phyloP scores from a whole-genome alignment of 2,888 invertebrate species.

The Sinelater perroti region DNA sequence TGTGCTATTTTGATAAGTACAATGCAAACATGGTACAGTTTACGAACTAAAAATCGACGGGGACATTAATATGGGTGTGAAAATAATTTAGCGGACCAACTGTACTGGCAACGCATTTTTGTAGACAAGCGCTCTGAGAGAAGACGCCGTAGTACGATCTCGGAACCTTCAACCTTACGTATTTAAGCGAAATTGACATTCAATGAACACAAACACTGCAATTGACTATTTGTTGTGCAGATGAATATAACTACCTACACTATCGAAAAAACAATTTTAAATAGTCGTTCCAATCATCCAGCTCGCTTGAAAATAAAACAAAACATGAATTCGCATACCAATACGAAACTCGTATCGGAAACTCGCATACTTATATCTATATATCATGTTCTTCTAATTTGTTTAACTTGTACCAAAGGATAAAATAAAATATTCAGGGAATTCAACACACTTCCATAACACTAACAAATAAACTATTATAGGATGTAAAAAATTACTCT shows the following conservation, averaged over 20 bases:
- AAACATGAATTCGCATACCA: constrained; percentile 7
- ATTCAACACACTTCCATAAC: constrained; percentile 32
- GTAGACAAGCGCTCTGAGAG: constrained; percentile 9
- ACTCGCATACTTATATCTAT: constrained; percentile 17
- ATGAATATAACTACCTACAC: constrained; percentile 11
- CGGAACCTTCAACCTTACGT: constrained; percentile 6
- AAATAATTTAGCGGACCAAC: constrained; percentile 22
- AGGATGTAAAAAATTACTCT: constrained; percentile 50
- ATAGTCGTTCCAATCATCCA: constrained; percentile 7
- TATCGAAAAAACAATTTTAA: constrained; percentile 12
- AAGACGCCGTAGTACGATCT: constrained; percentile 14
- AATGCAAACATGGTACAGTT: constrained; percentile 42
- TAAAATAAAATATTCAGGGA: constrained; percentile 20
- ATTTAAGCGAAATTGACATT: constrained; percentile 37
- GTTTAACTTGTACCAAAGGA: constrained; percentile 18
- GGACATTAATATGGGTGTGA: constrained; percentile 19
- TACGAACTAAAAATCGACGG: constrained; percentile 22
- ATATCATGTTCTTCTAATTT: constrained; percentile 16
- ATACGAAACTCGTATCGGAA: constrained; percentile 11
- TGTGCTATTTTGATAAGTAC: constrained; percentile 53
- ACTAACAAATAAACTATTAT: constrained; percentile 33
- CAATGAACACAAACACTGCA: constrained; percentile 36
- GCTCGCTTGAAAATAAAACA: constrained; percentile 5
- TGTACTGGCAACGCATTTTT: constrained; percentile 10
- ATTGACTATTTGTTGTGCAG: constrained; percentile 27